Conservation (phyloP, 2,113 vertebrate species). For the Vireo altiloquus region DNA sequence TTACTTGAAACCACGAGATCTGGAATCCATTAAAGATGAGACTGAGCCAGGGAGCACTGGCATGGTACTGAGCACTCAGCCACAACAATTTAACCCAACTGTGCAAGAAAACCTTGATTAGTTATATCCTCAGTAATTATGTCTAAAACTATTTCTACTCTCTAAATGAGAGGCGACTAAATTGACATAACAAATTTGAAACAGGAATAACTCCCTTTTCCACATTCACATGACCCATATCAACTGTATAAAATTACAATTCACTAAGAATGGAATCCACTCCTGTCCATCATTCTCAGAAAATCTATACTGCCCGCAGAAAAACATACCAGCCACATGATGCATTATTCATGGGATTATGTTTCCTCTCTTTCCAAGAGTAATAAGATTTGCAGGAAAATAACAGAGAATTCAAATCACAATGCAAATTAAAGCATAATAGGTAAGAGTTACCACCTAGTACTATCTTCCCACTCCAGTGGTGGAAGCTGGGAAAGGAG, state of each 20-base stretch:
- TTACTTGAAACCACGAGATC: constrained; percentile 64
- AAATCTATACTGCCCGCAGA: neutral
- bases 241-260: neutral
- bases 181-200: neutral
- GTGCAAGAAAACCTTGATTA: neutral
- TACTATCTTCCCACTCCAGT: neutral
- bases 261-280: neutral
- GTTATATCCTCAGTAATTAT: neutral
- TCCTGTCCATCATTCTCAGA: neutral
- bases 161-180: neutral
- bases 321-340: neutral
- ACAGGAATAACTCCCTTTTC: neutral
- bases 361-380: neutral
- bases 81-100: constrained; percentile 16
- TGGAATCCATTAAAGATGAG: constrained; percentile 64
- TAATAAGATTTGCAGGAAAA: neutral
- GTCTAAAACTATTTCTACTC: neutral
- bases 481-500: neutral
- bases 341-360: neutral
- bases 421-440: neutral
- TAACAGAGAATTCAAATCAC: neutral
- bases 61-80: constrained; percentile 1
- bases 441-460: neutral
- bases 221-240: neutral
- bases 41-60: neutral